Conservation (phyloP, 2,888 invertebrate genomes). For the Ptilodon capucinus region DNA sequence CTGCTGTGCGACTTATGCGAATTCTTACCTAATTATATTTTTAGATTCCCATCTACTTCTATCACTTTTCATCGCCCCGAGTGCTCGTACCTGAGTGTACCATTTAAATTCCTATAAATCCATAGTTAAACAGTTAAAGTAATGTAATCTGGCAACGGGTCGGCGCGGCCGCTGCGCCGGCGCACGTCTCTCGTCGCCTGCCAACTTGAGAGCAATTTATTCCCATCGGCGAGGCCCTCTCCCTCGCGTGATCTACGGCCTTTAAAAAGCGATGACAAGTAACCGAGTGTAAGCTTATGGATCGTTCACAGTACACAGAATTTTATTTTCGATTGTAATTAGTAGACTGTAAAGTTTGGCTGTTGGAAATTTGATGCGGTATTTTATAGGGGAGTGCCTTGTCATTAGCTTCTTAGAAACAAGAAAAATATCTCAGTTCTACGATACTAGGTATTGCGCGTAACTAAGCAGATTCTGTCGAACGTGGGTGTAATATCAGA, state of each 20-base stretch:
- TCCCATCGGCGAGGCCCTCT: slow-evolving; percentile 55
- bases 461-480: too few relatives aligned
- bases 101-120: slow-evolving; percentile 60
- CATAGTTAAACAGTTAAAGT: slow-evolving; percentile 53
- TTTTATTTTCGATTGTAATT: slow-evolving; percentile 12
- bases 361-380: too few relatives aligned
- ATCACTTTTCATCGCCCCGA: not conserved
- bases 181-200: slow-evolving; percentile 60
- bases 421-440: too few relatives aligned
- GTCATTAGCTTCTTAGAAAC: too few relatives aligned
- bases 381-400: too few relatives aligned
- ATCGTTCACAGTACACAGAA: slow-evolving; percentile 24
- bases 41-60: not conserved
- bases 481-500: too few relatives aligned
- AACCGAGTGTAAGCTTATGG: slow-evolving; percentile 30
- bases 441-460: not conserved
- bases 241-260: slow-evolving; percentile 59
- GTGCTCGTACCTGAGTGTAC: slow-evolving; percentile 28
- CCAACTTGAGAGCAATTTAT: slow-evolving; percentile 67
- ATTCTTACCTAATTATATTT: slow-evolving; percentile 31
- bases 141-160: slow-evolving; percentile 40
- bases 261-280: slow-evolving; percentile 65
- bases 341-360: not conserved
- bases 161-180: slow-evolving; percentile 37
- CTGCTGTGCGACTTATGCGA: slow-evolving; percentile 67